Base-by-base conservation (phyloP, 37 sponge, comb jelly and placozoan species). In the Spongilla lacustris region DNA sequence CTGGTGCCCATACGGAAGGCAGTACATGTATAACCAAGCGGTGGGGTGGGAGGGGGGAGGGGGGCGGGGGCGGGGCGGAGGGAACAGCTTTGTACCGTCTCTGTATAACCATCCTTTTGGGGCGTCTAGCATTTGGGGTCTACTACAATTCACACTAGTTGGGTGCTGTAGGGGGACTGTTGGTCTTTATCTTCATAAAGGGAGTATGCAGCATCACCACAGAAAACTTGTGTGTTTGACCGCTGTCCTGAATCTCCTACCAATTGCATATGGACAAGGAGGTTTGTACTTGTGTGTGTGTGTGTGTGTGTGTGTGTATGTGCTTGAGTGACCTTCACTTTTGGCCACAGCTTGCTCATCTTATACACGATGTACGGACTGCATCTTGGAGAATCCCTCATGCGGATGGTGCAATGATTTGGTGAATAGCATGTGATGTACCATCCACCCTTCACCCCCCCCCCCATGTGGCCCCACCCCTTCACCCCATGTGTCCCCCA, bases 401-500 rank as follows among this genome's bases (percentile, higher is more conserved):
- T 94, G 95, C 89, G 89, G 71, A 0, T 94, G 95, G 95, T 94
- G 95, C 74, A 84, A 94, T 75, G 86, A 94, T 33, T 21, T 69
- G 11, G 92, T 86, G 70, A 84, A 85, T n/a, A n/a, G n/a, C n/a
- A n/a, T n/a, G n/a, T n/a, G n/a, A n/a, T n/a, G n/a, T n/a, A 48
- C 8, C 26, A 32, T 30, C 22, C n/a, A n/a, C n/a, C 58, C 21
- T 58, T 10, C 0, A 19, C 19, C 12, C 21, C 12, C 11, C 19
- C 19, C 21, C 19, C 58, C 29, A 49, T 9, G 3, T 41, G 6
- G 41, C 41, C 6, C 41, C 41, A 41, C 41, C 6, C 41, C 3
- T 41, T 6, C 41, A 41, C 6, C 41, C 41, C 41, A 41, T 41
- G 41, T 41, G 41, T n/a, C 19, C 21, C 19, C 58, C 29, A 49